These are phyloP conservation scores for Tribolium freemani DNA, from an alignment of 2,888 invertebrate species.

Conservation along the genomic window DNA sequence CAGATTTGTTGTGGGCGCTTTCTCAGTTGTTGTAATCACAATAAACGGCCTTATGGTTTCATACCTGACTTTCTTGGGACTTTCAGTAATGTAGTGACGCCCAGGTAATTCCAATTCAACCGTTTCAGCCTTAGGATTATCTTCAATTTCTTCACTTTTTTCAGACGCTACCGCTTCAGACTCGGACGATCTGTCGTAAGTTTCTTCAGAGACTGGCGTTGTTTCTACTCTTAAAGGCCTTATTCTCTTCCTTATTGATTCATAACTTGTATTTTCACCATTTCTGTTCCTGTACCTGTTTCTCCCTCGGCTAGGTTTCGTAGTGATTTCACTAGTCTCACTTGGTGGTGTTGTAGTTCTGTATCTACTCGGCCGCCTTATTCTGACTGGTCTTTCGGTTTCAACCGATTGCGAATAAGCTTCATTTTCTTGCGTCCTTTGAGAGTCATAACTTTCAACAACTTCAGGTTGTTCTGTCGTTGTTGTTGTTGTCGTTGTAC, in stretches of 20 bases:
- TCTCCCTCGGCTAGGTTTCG: constrained; percentile 18
- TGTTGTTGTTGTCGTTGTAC: constrained; percentile 48
- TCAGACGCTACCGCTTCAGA: constrained; percentile 2
- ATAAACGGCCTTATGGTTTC: constrained; percentile 35
- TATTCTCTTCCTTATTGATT: constrained; percentile 8
- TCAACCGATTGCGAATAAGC: constrained; percentile 41
- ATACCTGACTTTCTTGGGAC: neutral
- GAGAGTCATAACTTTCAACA: constrained; percentile 55
- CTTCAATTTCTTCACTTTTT: constrained; percentile 31
- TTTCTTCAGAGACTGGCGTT: constrained; percentile 9
- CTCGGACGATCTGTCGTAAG: constrained; percentile 4
- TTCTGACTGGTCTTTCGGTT: constrained; percentile 50
- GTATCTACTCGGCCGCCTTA: constrained; percentile 50
- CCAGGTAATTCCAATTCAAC: constrained; percentile 8
- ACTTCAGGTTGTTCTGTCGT: constrained; percentile 49
- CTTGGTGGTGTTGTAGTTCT: constrained; percentile 25
- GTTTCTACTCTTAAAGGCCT: constrained; percentile 23
- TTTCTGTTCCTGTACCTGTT: constrained; percentile 20
- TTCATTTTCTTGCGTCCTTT: constrained; percentile 55
- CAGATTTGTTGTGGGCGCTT: constrained; percentile 46
- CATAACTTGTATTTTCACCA: neutral
- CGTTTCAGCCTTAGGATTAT: neutral
- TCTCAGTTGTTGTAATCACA: constrained; percentile 43
- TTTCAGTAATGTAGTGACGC: constrained; percentile 4
- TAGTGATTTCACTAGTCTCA: neutral